Base-by-base conservation (phyloP, 2,797 vertebrate species). In the Poecilia gillii region DNA sequence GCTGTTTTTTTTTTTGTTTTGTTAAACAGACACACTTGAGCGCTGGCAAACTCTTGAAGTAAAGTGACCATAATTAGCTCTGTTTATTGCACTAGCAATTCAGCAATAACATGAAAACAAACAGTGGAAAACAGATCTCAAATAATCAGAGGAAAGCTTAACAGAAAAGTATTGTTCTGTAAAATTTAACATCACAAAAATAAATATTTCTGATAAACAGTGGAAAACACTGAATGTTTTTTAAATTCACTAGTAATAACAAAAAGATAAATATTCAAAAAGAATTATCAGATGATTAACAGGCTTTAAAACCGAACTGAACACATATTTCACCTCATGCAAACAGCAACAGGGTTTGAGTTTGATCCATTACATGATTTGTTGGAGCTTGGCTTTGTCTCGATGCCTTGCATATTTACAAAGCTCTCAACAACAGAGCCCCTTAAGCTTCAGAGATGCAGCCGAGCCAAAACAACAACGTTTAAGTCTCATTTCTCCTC, bases 311-410 rank as follows among this genome's bases (percentile, higher is more conserved):
- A 75, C 13, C 72, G 11, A 81, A 81, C 53, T 73, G 53, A 70
- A 85, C 6, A 81, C 2, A 31, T 47, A 57, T 78, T 85, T 76
- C 20, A 53, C 72, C 73, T 79, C 6, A 79, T 73, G 83, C 71
- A 85, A 84, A 87, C 51, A 75, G 51, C 79, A 81, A 70, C 72
- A 82, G 41, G 72, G 82, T 71, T 72, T 80, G 74, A 80, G 57
- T 75, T 77, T 81, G 78, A 88, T 84, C 72, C 80, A 88, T 79
- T 81, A 88, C 74, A 81, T 72, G 73, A 91, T 88, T 78, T 82
- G 83, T 91, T 87, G 85, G 31, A 84, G 80, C 57, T 80, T 45
- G 68, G 79, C 74, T 89, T 84, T 81, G 75, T 82, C 75, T 51
- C 68, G 77, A 79, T 2, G 4, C 77, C 79, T 78, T 46, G 43